A percentile compares a stretch with the other conserved stretches of the same genome.
phyloP scores from a whole-genome alignment of 2,888 invertebrate genomes.

The Macropis europaea region DNA sequence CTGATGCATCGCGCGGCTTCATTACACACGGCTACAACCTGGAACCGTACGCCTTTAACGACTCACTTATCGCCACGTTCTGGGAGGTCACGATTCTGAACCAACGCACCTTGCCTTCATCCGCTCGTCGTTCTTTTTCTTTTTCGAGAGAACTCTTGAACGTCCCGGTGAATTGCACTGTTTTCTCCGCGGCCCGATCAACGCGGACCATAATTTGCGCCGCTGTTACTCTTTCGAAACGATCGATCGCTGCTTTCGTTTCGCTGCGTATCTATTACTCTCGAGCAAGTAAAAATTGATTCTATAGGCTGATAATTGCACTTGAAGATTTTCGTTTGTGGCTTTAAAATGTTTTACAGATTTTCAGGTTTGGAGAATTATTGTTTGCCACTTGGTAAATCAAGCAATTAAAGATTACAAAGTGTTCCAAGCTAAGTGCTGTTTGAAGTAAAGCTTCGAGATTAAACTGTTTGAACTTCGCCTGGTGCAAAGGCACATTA shows the following conservation, averaged over 20 bases:
- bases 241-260: background rate
- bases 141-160: background rate
- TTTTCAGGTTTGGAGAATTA: too few species aligned
- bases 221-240: background rate
- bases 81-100: constrained; percentile 60
- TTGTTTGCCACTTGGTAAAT: too few species aligned
- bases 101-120: background rate
- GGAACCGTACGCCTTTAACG: constrained; percentile 55
- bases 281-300: background rate
- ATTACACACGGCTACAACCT: constrained; percentile 50
- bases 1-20: constrained; percentile 27
- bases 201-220: constrained; percentile 4
- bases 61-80: constrained; percentile 66
- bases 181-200: background rate
- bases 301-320: too few species aligned
- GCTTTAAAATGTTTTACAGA: too few species aligned
- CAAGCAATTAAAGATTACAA: too few species aligned
- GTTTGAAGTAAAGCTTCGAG: too few species aligned
- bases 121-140: constrained; percentile 9
- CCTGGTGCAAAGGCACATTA: too few species aligned
- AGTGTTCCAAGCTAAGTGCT: too few species aligned
- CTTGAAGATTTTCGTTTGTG: too few species aligned
- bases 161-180: background rate
- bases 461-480: too few species aligned
- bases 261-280: background rate